Conservation (phyloP, 2,797 vertebrate species). For the Peromyscus attwateri region DNA sequence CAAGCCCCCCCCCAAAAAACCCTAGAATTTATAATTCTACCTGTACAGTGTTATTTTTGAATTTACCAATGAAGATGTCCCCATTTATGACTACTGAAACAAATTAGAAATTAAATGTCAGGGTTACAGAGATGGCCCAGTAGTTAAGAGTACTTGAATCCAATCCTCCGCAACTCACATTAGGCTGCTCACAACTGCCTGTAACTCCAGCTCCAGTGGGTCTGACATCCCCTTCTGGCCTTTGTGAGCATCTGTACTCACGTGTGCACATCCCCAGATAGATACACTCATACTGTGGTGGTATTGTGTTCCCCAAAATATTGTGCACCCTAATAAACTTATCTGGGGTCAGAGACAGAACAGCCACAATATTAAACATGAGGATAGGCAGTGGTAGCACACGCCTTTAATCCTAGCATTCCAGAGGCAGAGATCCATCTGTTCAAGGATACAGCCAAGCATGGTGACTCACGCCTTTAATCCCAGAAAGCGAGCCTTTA, state of each 20-base stretch:
- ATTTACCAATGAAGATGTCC: neutral
- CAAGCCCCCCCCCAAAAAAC: neutral
- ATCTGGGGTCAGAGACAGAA: too few species aligned
- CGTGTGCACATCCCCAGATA: too few species aligned
- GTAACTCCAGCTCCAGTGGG: neutral
- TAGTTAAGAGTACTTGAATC: neutral
- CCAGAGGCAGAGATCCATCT: too few species aligned
- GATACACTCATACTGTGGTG: neutral
- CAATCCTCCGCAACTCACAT: neutral
- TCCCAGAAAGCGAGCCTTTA: too few species aligned
- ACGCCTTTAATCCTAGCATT: too few species aligned
- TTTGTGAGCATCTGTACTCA: neutral
- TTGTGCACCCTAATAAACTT: too few species aligned
- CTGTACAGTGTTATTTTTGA: neutral
- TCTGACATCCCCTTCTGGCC: neutral
- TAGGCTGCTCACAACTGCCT: neutral
- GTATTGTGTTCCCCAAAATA: too few species aligned
- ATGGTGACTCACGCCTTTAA: too few species aligned
- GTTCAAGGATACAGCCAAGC: too few species aligned
- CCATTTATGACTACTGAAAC: neutral
- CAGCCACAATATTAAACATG: too few species aligned
- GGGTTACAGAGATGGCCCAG: neutral
- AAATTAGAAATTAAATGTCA: neutral
- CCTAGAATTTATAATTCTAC: constrained; percentile 28
- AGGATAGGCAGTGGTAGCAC: too few species aligned